Evolutionary conservation across 1,140 invertebrate genomes (phyloP).

Genomic region (Drosophila carrolli): DNA sequence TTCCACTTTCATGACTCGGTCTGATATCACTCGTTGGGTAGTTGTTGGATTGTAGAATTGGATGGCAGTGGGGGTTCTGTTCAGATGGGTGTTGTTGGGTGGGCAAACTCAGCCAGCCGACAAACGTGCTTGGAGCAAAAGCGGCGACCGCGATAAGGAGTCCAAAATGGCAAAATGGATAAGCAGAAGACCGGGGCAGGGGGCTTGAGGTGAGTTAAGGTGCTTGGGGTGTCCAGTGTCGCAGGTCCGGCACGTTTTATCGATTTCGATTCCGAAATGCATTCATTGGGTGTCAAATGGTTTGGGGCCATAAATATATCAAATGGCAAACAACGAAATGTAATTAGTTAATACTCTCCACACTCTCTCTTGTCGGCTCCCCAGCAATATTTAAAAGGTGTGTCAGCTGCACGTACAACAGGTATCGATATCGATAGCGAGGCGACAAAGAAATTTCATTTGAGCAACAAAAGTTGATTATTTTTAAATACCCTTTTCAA

Average conservation of each 20-base stretch:
- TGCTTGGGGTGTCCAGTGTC: conserved; percentile 47
- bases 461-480: conserved; percentile 33
- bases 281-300: conserved; percentile 61
- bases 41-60: conserved; percentile 5
- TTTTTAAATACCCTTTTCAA: conserved; percentile 1
- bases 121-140: conserved; percentile 43
- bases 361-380: conserved; percentile 1
- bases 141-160: conserved; percentile 49
- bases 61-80: conserved; percentile 1
- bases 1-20: conserved; percentile 24
- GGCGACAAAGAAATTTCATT: conserved; percentile 66
- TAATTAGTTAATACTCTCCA: conserved; percentile 75
- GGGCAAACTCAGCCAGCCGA: conserved; percentile 33
- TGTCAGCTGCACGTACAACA: conserved; percentile 50
- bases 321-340: conserved; percentile 74
- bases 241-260: conserved; percentile 69
- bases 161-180: conserved; percentile 56
- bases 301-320: conserved; percentile 69
- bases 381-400: conserved; percentile 51
- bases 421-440: conserved; percentile 40
- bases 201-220: conserved; percentile 7
- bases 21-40: conserved; percentile 24
- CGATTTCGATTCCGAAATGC: conserved; percentile 78
- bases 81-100: conserved; percentile 13
- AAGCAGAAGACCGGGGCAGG: conserved; percentile 20